Percentiles rank a stretch among this genome's conserved stretches.
Conservation (phyloP, 2,888 invertebrate genomes). For the Agrochola macilenta region DNA sequence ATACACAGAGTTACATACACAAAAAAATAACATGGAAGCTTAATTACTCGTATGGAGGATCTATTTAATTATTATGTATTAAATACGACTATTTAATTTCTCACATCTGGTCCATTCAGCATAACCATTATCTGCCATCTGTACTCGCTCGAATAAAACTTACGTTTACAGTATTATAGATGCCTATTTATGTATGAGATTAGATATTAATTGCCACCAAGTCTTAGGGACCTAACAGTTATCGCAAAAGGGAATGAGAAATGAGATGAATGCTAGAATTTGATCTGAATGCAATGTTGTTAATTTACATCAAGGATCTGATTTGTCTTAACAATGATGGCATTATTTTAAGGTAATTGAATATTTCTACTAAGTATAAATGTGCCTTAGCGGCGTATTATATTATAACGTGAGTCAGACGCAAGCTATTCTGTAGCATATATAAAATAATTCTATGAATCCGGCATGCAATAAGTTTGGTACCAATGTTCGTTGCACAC, state of each 20-base stretch:
- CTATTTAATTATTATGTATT: constrained; percentile 68
- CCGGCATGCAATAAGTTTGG: constrained; percentile 86
- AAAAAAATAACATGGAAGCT: constrained; percentile 75
- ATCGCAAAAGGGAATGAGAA: constrained; percentile 34
- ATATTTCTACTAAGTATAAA: constrained; percentile 69
- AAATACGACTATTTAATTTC: constrained; percentile 67
- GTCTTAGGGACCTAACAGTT: constrained; percentile 40
- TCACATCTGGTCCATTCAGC: constrained; percentile 67
- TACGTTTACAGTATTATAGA: constrained; percentile 55
- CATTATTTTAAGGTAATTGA: constrained; percentile 60
- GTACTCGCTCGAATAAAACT: constrained; percentile 59
- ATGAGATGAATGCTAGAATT: constrained; percentile 47
- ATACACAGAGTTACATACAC: constrained; percentile 73
- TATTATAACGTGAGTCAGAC: constrained; percentile 77
- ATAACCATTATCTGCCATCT: constrained; percentile 60
- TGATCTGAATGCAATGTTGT: constrained; percentile 52
- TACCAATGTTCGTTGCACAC: constrained; percentile 88
- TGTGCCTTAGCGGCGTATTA: constrained; percentile 73
- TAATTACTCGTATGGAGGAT: constrained; percentile 68
- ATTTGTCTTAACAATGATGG: constrained; percentile 42
- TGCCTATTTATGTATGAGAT: constrained; percentile 55
- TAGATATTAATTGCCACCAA: constrained; percentile 51
- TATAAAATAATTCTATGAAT: constrained; percentile 84
- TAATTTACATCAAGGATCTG: constrained; percentile 42
- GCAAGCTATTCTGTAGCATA: constrained; percentile 83